Percentiles rank a stretch among this genome's conserved stretches.
These are phyloP conservation scores for Eptatretus atami DNA, from an alignment of 2,797 vertebrate genomes.

Conservation along the genomic window DNA sequence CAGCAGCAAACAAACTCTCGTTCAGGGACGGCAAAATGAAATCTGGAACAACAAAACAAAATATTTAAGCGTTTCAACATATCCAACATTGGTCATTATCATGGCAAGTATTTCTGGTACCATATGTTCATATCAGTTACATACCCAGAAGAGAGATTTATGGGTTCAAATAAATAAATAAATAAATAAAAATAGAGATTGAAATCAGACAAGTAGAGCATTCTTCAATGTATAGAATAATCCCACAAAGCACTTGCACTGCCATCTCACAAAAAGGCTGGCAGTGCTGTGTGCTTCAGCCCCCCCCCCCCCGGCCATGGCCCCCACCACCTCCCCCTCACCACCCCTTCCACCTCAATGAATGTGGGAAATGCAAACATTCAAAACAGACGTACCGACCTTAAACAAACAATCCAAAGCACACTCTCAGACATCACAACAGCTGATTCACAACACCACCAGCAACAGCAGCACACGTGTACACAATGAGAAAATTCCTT, in stretches of 20 bases:
- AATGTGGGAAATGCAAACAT: too few relatives aligned
- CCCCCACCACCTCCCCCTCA: too few relatives aligned
- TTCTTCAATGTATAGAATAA: background rate
- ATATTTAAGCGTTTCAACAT: background rate
- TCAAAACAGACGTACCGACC: too few relatives aligned
- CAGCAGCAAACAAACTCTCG: background rate
- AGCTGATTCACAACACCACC: too few relatives aligned
- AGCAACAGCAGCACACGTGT: too few relatives aligned
- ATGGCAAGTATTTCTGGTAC: background rate
- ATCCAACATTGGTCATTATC: background rate
- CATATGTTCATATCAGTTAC: background rate
- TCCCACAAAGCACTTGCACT: background rate
- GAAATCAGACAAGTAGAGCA: background rate
- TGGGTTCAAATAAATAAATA: background rate
- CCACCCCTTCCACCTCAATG: too few relatives aligned
- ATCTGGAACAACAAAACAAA: conserved; percentile 2
- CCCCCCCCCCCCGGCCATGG: too few relatives aligned
- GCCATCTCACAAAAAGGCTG: background rate
- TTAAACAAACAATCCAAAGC: too few relatives aligned
- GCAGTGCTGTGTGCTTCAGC: background rate
- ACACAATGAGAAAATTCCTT: too few relatives aligned
- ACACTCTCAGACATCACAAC: too few relatives aligned
- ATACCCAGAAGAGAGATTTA: background rate
- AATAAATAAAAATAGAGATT: background rate
- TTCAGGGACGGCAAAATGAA: background rate